These are phyloP conservation scores for Platanista minor DNA, from an alignment of 2,113 vertebrate species.

Conservation along the genomic window DNA sequence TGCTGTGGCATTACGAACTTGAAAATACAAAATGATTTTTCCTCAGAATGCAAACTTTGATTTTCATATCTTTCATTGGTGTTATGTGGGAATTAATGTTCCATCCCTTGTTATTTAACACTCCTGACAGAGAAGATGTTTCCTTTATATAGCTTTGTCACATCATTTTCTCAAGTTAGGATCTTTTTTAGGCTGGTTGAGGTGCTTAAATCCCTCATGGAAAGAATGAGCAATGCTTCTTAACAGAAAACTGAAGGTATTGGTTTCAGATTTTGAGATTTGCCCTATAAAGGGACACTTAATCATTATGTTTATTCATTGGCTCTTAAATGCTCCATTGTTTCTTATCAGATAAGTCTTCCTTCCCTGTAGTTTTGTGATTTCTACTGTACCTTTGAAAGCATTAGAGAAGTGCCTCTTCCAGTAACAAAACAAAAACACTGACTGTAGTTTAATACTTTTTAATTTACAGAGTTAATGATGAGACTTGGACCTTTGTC, in stretches of 20 bases:
- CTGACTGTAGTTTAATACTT: constrained; percentile 4
- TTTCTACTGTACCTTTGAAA: not conserved
- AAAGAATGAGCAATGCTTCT: not conserved
- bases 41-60: constrained; percentile 21
- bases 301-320: not conserved
- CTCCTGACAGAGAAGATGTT: not conserved
- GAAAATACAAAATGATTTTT: constrained; percentile 49
- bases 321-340: not conserved
- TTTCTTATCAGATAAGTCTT: not conserved
- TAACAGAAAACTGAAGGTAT: constrained; percentile 16
- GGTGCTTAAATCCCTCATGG: constrained; percentile 25
- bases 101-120: constrained; percentile 16
- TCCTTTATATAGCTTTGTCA: constrained; percentile 46
- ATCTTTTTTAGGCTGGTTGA: constrained; percentile 27
- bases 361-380: constrained; percentile 6
- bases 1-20: not conserved
- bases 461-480: not conserved
- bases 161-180: constrained; percentile 36
- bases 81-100: constrained; percentile 12
- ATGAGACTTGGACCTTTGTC: not conserved
- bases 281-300: not conserved
- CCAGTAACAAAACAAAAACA: constrained; percentile 16
- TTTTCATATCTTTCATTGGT: constrained; percentile 35
- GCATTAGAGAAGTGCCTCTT: not conserved
- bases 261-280: constrained; percentile 32